Conservation (phyloP, 2,888 invertebrate species). For the Anarsia innoxiella region DNA sequence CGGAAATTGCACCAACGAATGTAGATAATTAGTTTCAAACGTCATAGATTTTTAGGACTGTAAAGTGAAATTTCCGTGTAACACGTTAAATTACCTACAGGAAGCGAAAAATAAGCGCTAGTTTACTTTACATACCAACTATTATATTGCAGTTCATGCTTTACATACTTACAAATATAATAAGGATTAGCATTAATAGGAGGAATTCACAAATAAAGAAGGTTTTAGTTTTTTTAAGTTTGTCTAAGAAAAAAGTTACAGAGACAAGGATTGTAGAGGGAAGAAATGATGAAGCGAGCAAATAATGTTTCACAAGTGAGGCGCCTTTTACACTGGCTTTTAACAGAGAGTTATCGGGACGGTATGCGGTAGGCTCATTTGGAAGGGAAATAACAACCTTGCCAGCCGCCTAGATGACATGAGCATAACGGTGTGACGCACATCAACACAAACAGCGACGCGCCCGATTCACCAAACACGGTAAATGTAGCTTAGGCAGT, state of each 20-base stretch:
- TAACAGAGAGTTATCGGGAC: constrained; percentile 38
- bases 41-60: no score
- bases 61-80: no score
- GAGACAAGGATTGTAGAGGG: constrained; percentile 26
- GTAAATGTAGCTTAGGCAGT: no score
- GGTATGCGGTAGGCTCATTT: constrained; percentile 57
- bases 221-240: neutral
- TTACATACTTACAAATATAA: constrained; percentile 19
- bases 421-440: constrained; percentile 73
- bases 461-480: constrained; percentile 49
- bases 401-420: constrained; percentile 53
- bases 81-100: no score
- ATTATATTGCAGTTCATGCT: no score
- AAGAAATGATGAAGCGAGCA: constrained; percentile 42
- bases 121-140: no score
- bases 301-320: constrained; percentile 71
- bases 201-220: constrained; percentile 23
- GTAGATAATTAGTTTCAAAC: no score
- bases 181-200: constrained; percentile 25
- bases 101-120: no score
- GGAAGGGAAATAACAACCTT: constrained; percentile 56
- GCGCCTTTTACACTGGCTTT: constrained; percentile 60
- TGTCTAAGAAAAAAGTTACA: constrained; percentile 22
- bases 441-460: constrained; percentile 68
- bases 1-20: no score